phyloP scores from a whole-genome alignment of 2,797 vertebrate genomes.

The Gymnoscopelus braueri region DNA sequence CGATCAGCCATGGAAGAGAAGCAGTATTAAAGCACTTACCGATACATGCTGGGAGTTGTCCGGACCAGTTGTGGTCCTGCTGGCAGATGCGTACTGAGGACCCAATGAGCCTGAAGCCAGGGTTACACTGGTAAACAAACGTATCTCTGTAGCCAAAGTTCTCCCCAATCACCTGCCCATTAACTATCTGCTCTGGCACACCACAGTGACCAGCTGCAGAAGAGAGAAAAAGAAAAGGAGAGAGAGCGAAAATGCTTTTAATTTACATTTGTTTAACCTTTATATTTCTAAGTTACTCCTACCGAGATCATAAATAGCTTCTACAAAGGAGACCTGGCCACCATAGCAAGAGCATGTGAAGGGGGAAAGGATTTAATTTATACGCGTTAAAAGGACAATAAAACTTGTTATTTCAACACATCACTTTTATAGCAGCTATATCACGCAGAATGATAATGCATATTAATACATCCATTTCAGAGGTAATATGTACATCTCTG shows the following conservation, averaged over 20 bases:
- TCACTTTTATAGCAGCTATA: neutral
- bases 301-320: neutral
- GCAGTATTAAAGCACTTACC: constrained; percentile 84
- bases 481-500: too few relatives aligned
- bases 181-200: constrained; percentile 93
- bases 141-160: constrained; percentile 98
- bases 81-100: constrained; percentile 98
- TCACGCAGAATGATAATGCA: neutral
- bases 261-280: neutral
- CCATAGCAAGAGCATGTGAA: neutral
- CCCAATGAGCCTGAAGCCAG: constrained; percentile 95
- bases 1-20: neutral
- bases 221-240: constrained; percentile 2
- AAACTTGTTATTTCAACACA: neutral
- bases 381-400: neutral
- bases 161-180: constrained; percentile 97
- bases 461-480: too few relatives aligned
- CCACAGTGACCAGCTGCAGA: constrained; percentile 94
- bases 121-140: constrained; percentile 96
- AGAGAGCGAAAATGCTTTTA: neutral
- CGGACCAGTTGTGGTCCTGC: constrained; percentile 98
- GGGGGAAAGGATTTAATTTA: neutral
- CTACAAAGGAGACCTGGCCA: neutral
- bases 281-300: neutral
- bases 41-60: constrained; percentile 94